Evolutionary conservation across 2,113 vertebrate genomes (phyloP), one percentile per base, ranked within the genome.

Genomic region (Rafetus swinhoei): DNA sequence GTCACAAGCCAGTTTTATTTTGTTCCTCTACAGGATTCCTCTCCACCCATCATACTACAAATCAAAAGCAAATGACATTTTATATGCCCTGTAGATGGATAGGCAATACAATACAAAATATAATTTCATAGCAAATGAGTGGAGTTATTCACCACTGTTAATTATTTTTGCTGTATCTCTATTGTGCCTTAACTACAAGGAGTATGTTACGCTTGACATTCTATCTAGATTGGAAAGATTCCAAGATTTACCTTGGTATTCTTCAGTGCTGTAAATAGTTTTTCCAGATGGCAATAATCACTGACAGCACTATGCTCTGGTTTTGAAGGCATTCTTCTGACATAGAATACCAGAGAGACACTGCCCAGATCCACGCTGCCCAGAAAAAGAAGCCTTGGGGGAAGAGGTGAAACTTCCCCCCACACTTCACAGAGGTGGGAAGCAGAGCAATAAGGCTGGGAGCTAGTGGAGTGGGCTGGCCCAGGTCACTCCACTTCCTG

Each of bases 1-100:
- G 24, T 95, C 95, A 95, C 82, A 9, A n/a, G n/a, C n/a, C n/a
- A n/a, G n/a, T n/a, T 76, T 45, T 45, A 12, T 50, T 76, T 76
- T 45, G 39, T 45, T 14, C 32, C 65, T 72, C 18, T 72, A 35
- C 65, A 21, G 65, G n/a, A 72, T 72, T 72, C 65, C 24, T 50
- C 21, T 50, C 24, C 74, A 77, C 24, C 22, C 74, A 50, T 25
- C 9, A 24, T 77, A 15, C 74, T 77, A 24, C 13, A 90, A 55
- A n/a, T 86, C 32, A 77, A n/a, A 85, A 25, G 69, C 39, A 69
- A 11, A 9, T 89, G 24, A 6, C 0, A n/a, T 3, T 45, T 81
- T 12, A 81, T 83, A 24, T 1, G n/a, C 5, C 24, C 9, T 88
- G 15, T 52, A 3, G 35, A 87, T 12, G 4, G 25, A 45, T 80